Percentiles rank a stretch among this genome's conserved stretches.
Evolutionary conservation across 2,113 vertebrate species (phyloP).

Genomic region (Corynorhinus townsendii): DNA sequence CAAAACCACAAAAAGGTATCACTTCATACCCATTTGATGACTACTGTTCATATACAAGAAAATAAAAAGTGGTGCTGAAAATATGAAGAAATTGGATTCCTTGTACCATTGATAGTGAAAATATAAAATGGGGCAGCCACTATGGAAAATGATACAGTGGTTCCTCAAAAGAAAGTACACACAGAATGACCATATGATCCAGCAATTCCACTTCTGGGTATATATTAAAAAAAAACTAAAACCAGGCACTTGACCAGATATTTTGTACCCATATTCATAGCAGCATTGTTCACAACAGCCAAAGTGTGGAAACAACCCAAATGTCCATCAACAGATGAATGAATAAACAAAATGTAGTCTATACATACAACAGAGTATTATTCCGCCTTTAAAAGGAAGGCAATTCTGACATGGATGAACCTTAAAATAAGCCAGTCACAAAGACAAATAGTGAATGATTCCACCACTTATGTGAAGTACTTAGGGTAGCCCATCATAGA

Average conservation of each 20-base stretch:
- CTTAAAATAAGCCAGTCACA: not conserved
- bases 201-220: not conserved
- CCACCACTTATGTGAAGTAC: not conserved
- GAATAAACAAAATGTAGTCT: not conserved
- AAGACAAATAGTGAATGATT: not conserved
- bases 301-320: not conserved
- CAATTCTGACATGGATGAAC: not conserved
- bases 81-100: not conserved
- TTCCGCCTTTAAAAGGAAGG: not conserved
- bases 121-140: not conserved
- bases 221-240: not conserved
- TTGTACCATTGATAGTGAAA: not conserved
- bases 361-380: not conserved
- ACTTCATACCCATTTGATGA: not conserved
- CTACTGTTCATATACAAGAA: not conserved
- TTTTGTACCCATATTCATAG: not conserved
- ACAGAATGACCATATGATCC: not conserved
- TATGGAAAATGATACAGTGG: not conserved
- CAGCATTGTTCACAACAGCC: not conserved
- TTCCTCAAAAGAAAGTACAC: not conserved
- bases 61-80: not conserved
- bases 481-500: not conserved
- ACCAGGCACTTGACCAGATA: not conserved
- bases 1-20: not conserved
- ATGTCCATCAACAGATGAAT: not conserved